Percentiles rank a stretch among this genome's conserved stretches.
These are phyloP conservation scores for Haliaeetus albicilla DNA, from an alignment of 2,797 vertebrate genomes.

Conservation along the genomic window DNA sequence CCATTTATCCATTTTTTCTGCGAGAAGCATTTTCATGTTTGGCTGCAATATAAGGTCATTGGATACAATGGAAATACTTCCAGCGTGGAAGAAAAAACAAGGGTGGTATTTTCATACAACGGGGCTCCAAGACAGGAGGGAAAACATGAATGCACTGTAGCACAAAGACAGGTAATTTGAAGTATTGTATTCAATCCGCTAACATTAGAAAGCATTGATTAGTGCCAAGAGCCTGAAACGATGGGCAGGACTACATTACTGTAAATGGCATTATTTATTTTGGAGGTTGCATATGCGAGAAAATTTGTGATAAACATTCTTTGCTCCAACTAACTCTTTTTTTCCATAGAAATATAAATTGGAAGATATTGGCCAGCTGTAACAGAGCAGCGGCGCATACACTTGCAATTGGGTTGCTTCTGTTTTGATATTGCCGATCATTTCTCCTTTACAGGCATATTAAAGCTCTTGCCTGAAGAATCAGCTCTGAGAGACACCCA, in stretches of 20 bases:
- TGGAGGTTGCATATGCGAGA: rapidly evolving
- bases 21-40: not conserved
- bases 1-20: not conserved
- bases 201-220: not conserved
- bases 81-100: not conserved
- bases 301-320: not conserved
- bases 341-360: not conserved
- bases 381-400: rapidly evolving
- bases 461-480: not conserved
- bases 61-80: not conserved
- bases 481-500: rapidly evolving
- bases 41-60: not conserved
- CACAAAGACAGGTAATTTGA: not conserved
- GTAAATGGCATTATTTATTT: not conserved
- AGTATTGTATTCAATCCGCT: not conserved
- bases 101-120: not conserved
- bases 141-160: rapidly evolving
- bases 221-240: not conserved
- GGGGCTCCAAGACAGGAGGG: not conserved
- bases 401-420: not conserved
- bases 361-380: not conserved
- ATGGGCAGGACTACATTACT: not conserved
- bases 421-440: rapidly evolving
- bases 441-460: not conserved
- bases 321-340: not conserved